Percentiles rank a stretch among this genome's conserved stretches.
phyloP scores from a whole-genome alignment of 1,140 invertebrate species.

The Brachionus manjavacas region DNA sequence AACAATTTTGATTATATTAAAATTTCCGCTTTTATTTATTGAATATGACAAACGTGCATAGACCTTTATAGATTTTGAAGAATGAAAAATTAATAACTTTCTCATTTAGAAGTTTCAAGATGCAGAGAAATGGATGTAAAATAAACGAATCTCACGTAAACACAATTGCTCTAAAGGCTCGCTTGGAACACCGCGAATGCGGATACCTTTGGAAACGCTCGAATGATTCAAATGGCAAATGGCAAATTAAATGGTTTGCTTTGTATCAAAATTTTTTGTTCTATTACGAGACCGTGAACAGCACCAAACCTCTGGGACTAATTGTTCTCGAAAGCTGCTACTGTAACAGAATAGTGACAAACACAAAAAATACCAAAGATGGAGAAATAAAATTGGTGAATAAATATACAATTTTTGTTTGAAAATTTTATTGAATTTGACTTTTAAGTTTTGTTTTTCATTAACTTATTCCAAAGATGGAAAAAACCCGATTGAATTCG shows the following conservation, averaged over 20 bases:
- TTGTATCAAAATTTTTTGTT: constrained; percentile 87
- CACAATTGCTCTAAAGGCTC: constrained; percentile 30
- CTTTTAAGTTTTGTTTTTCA: constrained; percentile 74
- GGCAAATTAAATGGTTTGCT: constrained; percentile 67
- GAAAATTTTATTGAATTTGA: constrained; percentile 50
- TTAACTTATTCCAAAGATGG: constrained; percentile 80
- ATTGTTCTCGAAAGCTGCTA: constrained; percentile 82
- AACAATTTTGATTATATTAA: neutral
- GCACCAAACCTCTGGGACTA: constrained; percentile 71
- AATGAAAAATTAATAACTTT: neutral
- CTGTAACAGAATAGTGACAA: constrained; percentile 57
- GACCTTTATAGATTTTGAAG: neutral
- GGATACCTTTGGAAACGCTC: constrained; percentile 36
- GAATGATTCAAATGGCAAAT: constrained; percentile 16
- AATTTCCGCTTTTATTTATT: neutral
- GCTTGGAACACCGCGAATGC: constrained; percentile 39
- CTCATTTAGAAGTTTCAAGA: neutral
- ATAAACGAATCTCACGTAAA: constrained; percentile 32
- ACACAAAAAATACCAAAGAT: constrained; percentile 19
- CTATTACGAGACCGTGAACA: constrained; percentile 77
- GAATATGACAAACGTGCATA: neutral
- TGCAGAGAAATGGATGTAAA: constrained; percentile 27
- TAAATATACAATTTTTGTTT: neutral
- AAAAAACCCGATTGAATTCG: constrained; percentile 78
- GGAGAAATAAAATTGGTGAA: neutral